Evolutionary conservation across 2,113 vertebrate genomes (phyloP).

Genomic region (Electrona antarctica): DNA sequence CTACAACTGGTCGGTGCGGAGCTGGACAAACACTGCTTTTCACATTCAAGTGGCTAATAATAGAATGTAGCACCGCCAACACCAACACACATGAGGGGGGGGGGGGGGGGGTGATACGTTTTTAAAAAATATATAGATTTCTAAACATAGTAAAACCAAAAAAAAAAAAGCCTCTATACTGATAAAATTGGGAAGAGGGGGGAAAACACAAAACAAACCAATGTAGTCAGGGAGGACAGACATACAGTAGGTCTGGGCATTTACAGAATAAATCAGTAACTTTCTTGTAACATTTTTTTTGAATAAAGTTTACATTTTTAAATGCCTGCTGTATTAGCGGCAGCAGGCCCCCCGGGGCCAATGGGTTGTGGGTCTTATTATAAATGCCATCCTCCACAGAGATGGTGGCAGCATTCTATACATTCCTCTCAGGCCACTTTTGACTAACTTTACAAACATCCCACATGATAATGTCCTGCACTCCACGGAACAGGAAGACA

Average conservation of each 20-base stretch:
- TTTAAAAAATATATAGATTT: slow-evolving; percentile 22
- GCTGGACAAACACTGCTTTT: slow-evolving; percentile 6
- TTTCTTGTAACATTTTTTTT: slow-evolving; percentile 38
- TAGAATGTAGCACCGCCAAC: not conserved
- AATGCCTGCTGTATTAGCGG: slow-evolving; percentile 25
- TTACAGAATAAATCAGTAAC: slow-evolving; percentile 38
- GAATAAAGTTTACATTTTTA: slow-evolving; percentile 8
- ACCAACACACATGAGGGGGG: not conserved
- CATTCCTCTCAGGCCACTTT: slow-evolving; percentile 36
- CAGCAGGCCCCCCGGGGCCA: not conserved
- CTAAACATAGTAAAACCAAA: slow-evolving; percentile 52
- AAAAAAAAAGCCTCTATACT: slow-evolving; percentile 36
- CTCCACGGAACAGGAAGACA: slow-evolving; percentile 51
- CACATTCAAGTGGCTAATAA: not conserved
- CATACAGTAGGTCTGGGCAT: slow-evolving; percentile 7
- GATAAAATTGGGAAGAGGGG: slow-evolving; percentile 20
- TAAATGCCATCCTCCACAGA: slow-evolving; percentile 21
- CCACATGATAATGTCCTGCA: slow-evolving; percentile 32
- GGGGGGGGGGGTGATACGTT: not conserved
- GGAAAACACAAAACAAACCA: slow-evolving; percentile 46
- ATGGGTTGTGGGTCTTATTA: slow-evolving; percentile 55
- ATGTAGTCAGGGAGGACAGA: slow-evolving; percentile 18
- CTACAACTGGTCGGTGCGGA: slow-evolving; percentile 44
- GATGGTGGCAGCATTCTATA: slow-evolving; percentile 33
- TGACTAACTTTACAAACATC: slow-evolving; percentile 40